These are phyloP conservation scores for Asobara japonica DNA, from an alignment of 1,140 invertebrate species.

Conservation along the genomic window DNA sequence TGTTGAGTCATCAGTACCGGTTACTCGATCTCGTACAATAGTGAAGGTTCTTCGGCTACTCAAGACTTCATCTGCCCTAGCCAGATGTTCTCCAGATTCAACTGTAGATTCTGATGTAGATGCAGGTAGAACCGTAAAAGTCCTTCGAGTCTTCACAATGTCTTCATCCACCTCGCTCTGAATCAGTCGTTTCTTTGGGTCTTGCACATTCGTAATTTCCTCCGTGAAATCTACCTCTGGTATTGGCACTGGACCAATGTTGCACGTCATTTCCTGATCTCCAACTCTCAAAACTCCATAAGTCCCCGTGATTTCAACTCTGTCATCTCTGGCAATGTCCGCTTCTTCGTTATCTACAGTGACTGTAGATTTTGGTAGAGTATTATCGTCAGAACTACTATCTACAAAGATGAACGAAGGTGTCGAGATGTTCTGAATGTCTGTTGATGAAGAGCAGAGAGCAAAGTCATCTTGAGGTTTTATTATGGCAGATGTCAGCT, in stretches of 20 bases:
- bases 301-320: not conserved
- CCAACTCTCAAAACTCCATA: not conserved
- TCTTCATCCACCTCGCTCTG: too few species aligned
- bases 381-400: not conserved
- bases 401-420: slow-evolving; percentile 11
- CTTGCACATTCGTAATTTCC: too few species aligned
- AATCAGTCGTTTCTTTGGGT: too few species aligned
- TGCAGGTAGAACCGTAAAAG: too few species aligned
- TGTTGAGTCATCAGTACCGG: too few species aligned
- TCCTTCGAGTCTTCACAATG: too few species aligned
- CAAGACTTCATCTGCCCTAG: too few species aligned
- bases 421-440: not conserved
- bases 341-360: not conserved
- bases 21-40: too few species aligned
- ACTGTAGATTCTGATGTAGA: too few species aligned
- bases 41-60: too few species aligned
- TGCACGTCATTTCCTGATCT: not conserved
- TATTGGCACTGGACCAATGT: not conserved
- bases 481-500: not conserved
- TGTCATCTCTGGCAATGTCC: not conserved
- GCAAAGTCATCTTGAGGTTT: not conserved
- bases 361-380: not conserved
- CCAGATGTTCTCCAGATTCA: too few species aligned
- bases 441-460: not conserved
- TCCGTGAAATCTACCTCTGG: not conserved